phyloP scores from a whole-genome alignment of 2,113 vertebrate species.

The Stigmatopora argus region DNA sequence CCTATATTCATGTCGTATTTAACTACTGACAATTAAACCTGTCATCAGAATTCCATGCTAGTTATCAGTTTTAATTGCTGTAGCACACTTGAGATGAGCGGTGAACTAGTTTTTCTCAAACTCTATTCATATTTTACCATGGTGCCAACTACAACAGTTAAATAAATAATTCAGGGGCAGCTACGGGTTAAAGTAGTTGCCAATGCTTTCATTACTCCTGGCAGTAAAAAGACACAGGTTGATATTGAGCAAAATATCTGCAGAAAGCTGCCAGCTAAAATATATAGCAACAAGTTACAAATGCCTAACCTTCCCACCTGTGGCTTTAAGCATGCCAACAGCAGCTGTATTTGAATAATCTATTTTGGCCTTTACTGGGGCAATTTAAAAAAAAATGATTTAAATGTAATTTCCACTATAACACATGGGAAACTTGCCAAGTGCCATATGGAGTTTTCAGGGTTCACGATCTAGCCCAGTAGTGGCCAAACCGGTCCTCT shows the following conservation, averaged over 20 bases:
- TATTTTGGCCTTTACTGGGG: constrained; percentile 11
- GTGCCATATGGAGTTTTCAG: too few relatives aligned
- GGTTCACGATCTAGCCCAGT: too few relatives aligned
- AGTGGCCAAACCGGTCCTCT: too few relatives aligned
- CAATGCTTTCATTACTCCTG: constrained; percentile 20
- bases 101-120: not conserved
- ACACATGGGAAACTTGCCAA: too few relatives aligned
- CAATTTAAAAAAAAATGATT: constrained; percentile 12
- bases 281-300: constrained; percentile 38
- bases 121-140: not conserved
- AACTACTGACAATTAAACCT: constrained; percentile 51
- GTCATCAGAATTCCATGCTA: constrained; percentile 36
- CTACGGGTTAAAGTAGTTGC: constrained; percentile 11
- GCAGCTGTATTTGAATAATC: constrained; percentile 30
- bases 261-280: constrained; percentile 32
- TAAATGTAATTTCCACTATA: too few relatives aligned
- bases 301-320: constrained; percentile 24
- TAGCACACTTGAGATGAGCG: constrained; percentile 34
- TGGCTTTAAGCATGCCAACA: constrained; percentile 30
- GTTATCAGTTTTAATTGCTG: constrained; percentile 46
- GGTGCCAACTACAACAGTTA: not conserved
- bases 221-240: constrained; percentile 21
- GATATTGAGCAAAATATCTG: constrained; percentile 31
- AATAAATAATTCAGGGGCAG: not conserved
- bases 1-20: constrained; percentile 47